phyloP scores from a whole-genome alignment of 2,113 vertebrate genomes.

The Ibidorhyncha struthersii region DNA sequence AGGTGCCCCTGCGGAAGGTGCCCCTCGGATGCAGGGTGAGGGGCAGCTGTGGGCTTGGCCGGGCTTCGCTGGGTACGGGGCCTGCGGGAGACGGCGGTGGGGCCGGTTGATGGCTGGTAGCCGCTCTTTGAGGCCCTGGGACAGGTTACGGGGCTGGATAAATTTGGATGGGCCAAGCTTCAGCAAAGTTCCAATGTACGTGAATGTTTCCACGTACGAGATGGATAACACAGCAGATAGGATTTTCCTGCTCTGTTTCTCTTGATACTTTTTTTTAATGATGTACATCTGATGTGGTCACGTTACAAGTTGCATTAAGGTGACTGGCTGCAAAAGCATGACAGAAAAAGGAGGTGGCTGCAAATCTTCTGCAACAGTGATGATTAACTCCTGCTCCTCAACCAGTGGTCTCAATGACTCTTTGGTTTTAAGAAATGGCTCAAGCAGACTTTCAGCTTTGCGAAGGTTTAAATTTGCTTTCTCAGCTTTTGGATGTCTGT shows the following conservation, averaged over 20 bases:
- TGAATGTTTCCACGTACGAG: accelerated
- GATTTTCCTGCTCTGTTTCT: background rate
- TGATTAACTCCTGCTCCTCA: background rate
- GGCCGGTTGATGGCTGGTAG: accelerated
- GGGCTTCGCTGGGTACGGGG: background rate
- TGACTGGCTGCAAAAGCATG: background rate
- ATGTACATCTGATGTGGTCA: accelerated
- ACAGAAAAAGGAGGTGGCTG: background rate
- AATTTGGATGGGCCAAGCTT: background rate
- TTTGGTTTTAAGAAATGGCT: background rate
- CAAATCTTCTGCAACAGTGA: background rate
- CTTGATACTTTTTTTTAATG: background rate
- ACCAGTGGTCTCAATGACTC: background rate
- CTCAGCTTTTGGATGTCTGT: background rate
- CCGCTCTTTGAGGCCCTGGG: background rate
- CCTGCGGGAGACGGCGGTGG: accelerated
- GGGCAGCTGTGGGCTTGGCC: background rate
- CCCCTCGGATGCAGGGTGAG: background rate
- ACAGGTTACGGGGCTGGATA: background rate
- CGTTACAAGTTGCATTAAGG: background rate
- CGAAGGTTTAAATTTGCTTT: background rate
- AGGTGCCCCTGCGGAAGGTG: background rate
- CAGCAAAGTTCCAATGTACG: background rate
- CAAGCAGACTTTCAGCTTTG: background rate
- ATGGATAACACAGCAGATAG: background rate